Evolutionary conservation across 2,113 vertebrate species (phyloP).

Genomic region (Gyps fulvus): DNA sequence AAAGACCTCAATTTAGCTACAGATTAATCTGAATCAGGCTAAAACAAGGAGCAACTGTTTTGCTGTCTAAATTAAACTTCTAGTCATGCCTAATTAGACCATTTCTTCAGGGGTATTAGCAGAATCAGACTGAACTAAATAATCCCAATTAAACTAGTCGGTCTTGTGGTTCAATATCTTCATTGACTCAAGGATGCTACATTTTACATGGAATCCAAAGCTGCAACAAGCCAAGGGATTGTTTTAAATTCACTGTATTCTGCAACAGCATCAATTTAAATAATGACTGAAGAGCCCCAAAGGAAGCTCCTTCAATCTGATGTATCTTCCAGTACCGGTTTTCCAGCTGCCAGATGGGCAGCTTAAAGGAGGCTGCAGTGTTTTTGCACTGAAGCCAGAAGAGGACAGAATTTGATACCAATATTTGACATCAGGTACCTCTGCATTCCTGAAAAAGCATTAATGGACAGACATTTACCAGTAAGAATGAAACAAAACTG

Average conservation of each 20-base stretch:
- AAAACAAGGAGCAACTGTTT: not conserved
- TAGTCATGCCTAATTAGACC: conserved; percentile 7
- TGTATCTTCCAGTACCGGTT: not conserved
- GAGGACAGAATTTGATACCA: not conserved
- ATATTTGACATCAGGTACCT: not conserved
- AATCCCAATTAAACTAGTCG: not conserved
- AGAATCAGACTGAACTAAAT: not conserved
- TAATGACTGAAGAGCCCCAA: not conserved
- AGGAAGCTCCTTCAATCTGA: not conserved
- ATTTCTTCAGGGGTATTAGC: not conserved
- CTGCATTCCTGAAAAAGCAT: not conserved
- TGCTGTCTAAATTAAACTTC: not conserved
- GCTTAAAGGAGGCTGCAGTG: not conserved
- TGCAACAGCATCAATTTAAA: not conserved
- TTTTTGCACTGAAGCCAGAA: not conserved
- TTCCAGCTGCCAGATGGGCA: not conserved
- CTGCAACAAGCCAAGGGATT: not conserved
- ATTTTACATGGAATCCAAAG: not conserved
- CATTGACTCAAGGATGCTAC: not conserved
- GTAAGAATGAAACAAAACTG: not conserved
- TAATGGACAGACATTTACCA: not conserved
- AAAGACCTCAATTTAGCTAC: not conserved
- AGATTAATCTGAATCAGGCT: not conserved
- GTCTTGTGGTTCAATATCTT: not conserved
- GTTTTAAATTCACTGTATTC: not conserved